Percentiles rank a stretch among this genome's conserved stretches.
Conservation (phyloP, 2,797 vertebrate genomes). For the Ibycter americanus region DNA sequence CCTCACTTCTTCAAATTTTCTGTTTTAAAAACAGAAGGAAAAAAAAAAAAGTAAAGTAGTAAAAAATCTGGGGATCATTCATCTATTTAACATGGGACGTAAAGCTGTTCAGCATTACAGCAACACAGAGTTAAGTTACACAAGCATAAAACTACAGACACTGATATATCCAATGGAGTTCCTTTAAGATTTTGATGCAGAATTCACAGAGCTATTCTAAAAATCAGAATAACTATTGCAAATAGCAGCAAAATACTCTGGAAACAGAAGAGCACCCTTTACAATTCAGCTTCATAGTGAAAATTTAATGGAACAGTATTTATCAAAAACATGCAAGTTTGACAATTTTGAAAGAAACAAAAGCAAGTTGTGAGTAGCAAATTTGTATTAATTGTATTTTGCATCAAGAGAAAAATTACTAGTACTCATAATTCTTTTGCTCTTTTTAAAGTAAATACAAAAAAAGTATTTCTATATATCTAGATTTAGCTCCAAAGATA, state of each 20-base stretch:
- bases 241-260: not conserved
- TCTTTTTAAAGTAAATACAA: not conserved
- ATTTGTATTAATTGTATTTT: not conserved
- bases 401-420: not conserved
- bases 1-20: not conserved
- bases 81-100: not conserved
- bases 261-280: not conserved
- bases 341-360: not conserved
- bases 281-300: not conserved
- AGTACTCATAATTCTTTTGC: not conserved
- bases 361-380: not conserved
- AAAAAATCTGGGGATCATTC: not conserved
- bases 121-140: not conserved
- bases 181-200: not conserved
- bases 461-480: accelerated
- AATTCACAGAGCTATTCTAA: not conserved
- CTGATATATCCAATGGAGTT: not conserved
- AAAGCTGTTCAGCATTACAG: not conserved
- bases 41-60: not conserved
- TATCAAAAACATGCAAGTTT: not conserved
- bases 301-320: not conserved
- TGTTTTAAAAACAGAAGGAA: not conserved
- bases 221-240: not conserved
- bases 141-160: not conserved
- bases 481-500: not conserved